A percentile compares a stretch with the other conserved stretches of the same genome.
These are phyloP conservation scores for Hypothenemus hampei DNA, from an alignment of 1,140 invertebrate genomes.

Conservation along the genomic window DNA sequence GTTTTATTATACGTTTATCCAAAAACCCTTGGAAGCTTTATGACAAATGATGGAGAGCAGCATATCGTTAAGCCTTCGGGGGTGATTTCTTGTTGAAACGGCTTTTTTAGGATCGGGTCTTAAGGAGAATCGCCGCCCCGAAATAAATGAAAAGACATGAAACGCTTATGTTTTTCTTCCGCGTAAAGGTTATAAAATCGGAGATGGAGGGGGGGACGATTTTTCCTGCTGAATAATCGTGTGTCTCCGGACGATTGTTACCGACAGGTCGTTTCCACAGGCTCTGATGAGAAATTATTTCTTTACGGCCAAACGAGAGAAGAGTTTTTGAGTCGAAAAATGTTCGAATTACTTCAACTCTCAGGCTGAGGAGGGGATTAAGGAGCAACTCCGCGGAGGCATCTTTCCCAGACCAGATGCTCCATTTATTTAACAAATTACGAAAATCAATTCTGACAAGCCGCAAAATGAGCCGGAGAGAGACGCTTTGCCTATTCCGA, in stretches of 20 bases:
- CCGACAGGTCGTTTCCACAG: neutral
- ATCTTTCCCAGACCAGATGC: conserved; percentile 18
- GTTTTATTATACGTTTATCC: conserved; percentile 15
- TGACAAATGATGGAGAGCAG: conserved; percentile 12
- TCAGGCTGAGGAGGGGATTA: conserved; percentile 2
- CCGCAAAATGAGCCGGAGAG: conserved; percentile 25
- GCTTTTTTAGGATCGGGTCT: conserved; percentile 1
- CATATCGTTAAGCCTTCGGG: conserved; percentile 14
- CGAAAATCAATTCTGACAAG: conserved; percentile 30
- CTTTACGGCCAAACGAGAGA: neutral
- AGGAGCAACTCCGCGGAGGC: neutral
- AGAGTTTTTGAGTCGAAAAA: neutral
- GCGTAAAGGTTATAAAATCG: conserved; percentile 11
- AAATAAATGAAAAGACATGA: conserved; percentile 13
- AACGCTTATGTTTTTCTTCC: conserved; percentile 17
- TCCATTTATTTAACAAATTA: conserved; percentile 30
- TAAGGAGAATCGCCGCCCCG: conserved; percentile 2
- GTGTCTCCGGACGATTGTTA: neutral
- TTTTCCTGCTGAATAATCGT: conserved; percentile 10
- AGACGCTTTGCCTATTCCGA: conserved; percentile 16
- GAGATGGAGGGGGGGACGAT: too few relatives aligned
- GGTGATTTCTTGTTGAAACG: conserved; percentile 10
- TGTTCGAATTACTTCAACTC: too few relatives aligned
- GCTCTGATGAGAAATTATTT: conserved; percentile 11
- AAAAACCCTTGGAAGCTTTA: conserved; percentile 5